phyloP scores from a whole-genome alignment of 2,113 vertebrate species.

The Tautogolabrus adspersus region DNA sequence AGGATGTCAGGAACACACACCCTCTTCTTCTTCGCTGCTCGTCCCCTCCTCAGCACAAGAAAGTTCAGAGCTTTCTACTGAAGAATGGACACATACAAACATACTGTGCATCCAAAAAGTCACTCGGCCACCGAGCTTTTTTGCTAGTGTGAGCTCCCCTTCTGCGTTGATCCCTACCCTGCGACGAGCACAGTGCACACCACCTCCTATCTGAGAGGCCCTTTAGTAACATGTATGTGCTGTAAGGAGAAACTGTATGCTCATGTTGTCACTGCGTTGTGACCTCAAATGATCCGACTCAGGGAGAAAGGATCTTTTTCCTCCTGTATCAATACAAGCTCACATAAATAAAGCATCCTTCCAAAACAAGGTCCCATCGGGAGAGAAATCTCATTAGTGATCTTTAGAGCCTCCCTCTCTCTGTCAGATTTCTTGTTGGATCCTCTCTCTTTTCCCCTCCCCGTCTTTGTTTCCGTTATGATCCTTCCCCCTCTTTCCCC shows the following conservation, averaged over 20 bases:
- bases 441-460: background rate
- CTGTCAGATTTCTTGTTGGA: background rate
- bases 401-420: background rate
- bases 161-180: too few relatives aligned
- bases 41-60: too few relatives aligned
- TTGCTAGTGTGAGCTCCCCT: too few relatives aligned
- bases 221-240: background rate
- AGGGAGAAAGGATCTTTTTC: background rate
- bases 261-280: background rate
- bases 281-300: background rate
- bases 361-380: background rate
- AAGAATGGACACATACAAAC: too few relatives aligned
- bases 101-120: too few relatives aligned
- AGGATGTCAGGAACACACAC: too few relatives aligned
- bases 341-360: background rate
- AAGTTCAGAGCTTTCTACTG: too few relatives aligned
- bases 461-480: conserved; percentile 21
- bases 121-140: too few relatives aligned
- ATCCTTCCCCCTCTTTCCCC: conserved; percentile 19
- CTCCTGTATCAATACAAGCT: background rate
- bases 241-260: background rate
- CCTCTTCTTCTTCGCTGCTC: too few relatives aligned
- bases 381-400: background rate
- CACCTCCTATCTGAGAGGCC: too few relatives aligned
- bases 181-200: too few relatives aligned